Evolutionary conservation across 2,113 vertebrate genomes (phyloP).

Genomic region (Phyllostomus hastatus): DNA sequence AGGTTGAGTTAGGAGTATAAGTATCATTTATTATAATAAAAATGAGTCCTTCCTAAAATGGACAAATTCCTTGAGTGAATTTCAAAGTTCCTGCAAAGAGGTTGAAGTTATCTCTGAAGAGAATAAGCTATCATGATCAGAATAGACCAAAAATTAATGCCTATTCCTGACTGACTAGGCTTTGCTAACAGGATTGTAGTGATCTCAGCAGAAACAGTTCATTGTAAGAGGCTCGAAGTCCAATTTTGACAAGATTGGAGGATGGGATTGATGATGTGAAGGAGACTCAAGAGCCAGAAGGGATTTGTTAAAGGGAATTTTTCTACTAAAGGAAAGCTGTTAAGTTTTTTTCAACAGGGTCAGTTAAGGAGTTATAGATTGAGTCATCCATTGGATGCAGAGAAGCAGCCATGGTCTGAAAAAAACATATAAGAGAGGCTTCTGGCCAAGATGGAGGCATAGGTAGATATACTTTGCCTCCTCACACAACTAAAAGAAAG

Average conservation of each 20-base stretch:
- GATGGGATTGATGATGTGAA: not conserved
- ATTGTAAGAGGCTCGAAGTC: not conserved
- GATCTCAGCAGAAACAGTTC: not conserved
- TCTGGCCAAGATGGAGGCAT: too few species aligned
- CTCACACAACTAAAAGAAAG: too few species aligned
- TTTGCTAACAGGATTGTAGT: not conserved
- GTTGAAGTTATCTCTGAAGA: not conserved
- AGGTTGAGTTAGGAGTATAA: not conserved
- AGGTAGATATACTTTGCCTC: too few species aligned
- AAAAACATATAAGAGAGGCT: not conserved
- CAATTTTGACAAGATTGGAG: not conserved
- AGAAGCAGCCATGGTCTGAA: not conserved
- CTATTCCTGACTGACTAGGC: not conserved
- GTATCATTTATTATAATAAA: not conserved
- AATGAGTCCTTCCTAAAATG: not conserved
- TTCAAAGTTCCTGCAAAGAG: not conserved
- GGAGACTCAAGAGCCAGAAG: not conserved
- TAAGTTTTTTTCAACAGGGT: not conserved
- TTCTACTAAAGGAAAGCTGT: not conserved
- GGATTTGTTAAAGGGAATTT: not conserved
- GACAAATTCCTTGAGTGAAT: not conserved
- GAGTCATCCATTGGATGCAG: not conserved
- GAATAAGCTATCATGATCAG: not conserved
- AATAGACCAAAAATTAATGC: not conserved
- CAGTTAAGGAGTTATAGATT: not conserved